Evolutionary conservation across 1,140 invertebrate genomes (phyloP), one percentile per base, ranked within the genome.

Genomic region (Drosophila arizonae): DNA sequence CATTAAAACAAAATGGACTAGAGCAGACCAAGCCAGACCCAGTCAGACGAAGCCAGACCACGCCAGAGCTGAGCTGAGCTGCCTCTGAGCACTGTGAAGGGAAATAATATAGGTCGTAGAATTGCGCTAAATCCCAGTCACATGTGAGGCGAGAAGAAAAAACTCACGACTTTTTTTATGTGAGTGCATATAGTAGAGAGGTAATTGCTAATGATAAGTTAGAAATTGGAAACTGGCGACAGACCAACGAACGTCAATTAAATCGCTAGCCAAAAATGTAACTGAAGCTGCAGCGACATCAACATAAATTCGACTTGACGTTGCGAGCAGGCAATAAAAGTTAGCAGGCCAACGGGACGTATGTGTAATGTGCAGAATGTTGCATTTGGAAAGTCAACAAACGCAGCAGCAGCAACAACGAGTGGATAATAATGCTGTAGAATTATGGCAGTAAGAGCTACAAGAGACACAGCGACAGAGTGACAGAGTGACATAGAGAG

Each of bases 221-320:
- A 36, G 50, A 62, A 77, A 74, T 65, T 77, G 81, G 36, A 74
- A 75, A 72, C 65, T 60, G 55, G 54, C 50, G 50, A 39, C 62
- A 30, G 43, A 60, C 36, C 21, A 24, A 36, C 33, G 55, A 69
- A 80, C 74, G 74, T 81, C 81, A 85, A 80, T 77, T 85, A 75
- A 72, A 13, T 50, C 50, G 33, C 10, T 33, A 17, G 24, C 30
- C 33, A 36, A 36, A 36, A 36, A 8, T 36, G 15, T 11, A 41
- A 15, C 17, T 15, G 11, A 11, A 50, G 28, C 15, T 15, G 8
- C 24, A 48, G 33, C 28, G 62, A 66, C 75, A 80, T 85, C 77
- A 85, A 80, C 81, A 85, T 85, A 85, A 85, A 85, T 85, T 78
- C 81, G 77, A 85, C 81, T 85, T 86, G 81, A 86, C 81, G 76